Evolutionary conservation across 2,888 invertebrate species (phyloP), one percentile per base, ranked within the genome.

Genomic region (Melanargia galathea): DNA sequence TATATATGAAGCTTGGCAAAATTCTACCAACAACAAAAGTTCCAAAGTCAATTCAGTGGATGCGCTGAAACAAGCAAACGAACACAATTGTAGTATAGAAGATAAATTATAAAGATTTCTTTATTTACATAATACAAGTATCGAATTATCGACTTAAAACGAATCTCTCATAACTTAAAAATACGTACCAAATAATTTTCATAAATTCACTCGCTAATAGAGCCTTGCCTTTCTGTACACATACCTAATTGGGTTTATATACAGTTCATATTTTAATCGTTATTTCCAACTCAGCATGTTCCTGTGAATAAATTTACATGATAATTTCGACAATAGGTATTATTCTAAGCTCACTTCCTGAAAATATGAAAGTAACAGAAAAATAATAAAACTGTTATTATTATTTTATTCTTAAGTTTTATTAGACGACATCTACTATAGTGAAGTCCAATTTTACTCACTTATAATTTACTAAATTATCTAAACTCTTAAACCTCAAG

Each of bases 401-500:
- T 16, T 40, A 7, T 40, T 16, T 40, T 18, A 18, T 40, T 40
- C 40, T n/a, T n/a, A n/a, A n/a, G n/a, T n/a, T n/a, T n/a, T n/a
- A n/a, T n/a, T n/a, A 45, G 10, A 48, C 11, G 24, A 60, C 30
- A 54, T 59, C 24, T 45, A 51, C 49, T 51, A 56, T 71, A 72
- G 72, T 71, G 67, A 80, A 80, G 79, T 77, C 68, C 73, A 80
- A 81, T 80, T 81, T 77, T 73, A 74, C 78, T 80, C 76, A 79
- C 16, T 8, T 43, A 43, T 8, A 16, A 43, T 16, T 7, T 73
- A 79, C 76, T 79, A 77, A 78, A 80, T 79, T 78, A 80, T 79
- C 75, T 80, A 79, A 76, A 78, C 77, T 75, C 78, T 77, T 81
- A 79, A 80, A 76, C 71, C 73, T 80, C 2, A 81, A 84, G 77